Base-by-base conservation (phyloP, 2,797 vertebrate species). In the Anguilla pacifica region DNA sequence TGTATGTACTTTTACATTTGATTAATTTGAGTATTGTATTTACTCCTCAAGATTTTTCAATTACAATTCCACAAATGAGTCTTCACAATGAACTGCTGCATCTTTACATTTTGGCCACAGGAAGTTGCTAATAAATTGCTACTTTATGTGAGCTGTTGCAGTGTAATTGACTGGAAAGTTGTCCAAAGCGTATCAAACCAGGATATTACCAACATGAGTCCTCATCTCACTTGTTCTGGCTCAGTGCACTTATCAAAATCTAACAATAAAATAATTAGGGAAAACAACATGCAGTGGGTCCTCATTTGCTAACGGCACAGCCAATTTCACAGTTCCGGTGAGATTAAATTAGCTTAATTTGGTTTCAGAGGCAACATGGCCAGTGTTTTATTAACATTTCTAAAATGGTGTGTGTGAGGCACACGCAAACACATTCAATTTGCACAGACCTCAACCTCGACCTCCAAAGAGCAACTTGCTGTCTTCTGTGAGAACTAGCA, bases 141-240 rank as follows among this genome's bases (percentile, higher is more conserved):
- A 43, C 74, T 77, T 17, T 19, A 43, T 43, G 13, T 43, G 74
- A 77, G 74, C 31, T 39, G 74, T 22, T 39, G 74, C 39, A 9
- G 39, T 77, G 74, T 77, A 39, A 77, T 77, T 43, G 74, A 77
- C 74, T 43, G 74, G 74, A 77, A 77, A 77, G 35, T 77, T 77
- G 39, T 77, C 74, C 15, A 35, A 6, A 77, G 74, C 74, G 35
- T 77, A n/a, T 77, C 74, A 43, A 77, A 77, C 74, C 39, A 77
- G 39, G 74, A 77, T 43, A 77, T 77, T 77, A n/a, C 74, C 35
- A 43, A 17, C 5, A 43, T 35, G 39, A 77, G 35, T 13, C 74
- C 35, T 77, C 74, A 77, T 77, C 74, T 77, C 25, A 17, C 74
- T 77, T 77, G 74, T 77, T 77, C 74, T 77, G 74, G 74, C 35